phyloP scores from a whole-genome alignment of 53 echinoderm and acorn worm species.

The Actinopyga echinites region DNA sequence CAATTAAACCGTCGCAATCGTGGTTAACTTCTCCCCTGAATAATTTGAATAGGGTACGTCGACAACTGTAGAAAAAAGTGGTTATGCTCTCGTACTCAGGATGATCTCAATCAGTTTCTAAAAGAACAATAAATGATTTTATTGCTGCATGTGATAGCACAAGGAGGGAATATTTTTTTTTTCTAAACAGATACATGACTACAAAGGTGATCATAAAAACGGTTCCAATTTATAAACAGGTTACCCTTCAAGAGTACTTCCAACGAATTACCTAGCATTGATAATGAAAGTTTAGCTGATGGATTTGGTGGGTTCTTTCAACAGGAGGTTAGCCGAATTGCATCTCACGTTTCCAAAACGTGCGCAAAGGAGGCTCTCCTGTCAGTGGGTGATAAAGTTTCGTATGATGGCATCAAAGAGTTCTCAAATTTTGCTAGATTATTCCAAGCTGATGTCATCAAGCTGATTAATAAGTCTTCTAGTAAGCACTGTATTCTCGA shows the following conservation, averaged over 20 bases:
- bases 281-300: background rate
- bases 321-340: background rate
- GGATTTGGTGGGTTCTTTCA: background rate
- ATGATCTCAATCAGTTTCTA: background rate
- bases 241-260: background rate
- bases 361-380: background rate
- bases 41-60: too few relatives aligned
- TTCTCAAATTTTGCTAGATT: too few relatives aligned
- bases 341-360: constrained; percentile 4
- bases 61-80: too few relatives aligned
- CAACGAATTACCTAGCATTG: background rate
- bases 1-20: too few relatives aligned
- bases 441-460: too few relatives aligned
- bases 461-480: too few relatives aligned
- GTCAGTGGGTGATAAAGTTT: background rate
- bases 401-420: too few relatives aligned
- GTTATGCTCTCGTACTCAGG: too few relatives aligned
- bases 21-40: too few relatives aligned
- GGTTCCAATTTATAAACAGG: background rate
- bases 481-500: too few relatives aligned
- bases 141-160: background rate
- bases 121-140: background rate
- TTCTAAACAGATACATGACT: background rate
- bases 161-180: background rate
- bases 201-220: background rate